A percentile compares a stretch with the other conserved stretches of the same genome.
phyloP scores from a whole-genome alignment of 2,888 invertebrate species.

The Hemithea aestivaria region DNA sequence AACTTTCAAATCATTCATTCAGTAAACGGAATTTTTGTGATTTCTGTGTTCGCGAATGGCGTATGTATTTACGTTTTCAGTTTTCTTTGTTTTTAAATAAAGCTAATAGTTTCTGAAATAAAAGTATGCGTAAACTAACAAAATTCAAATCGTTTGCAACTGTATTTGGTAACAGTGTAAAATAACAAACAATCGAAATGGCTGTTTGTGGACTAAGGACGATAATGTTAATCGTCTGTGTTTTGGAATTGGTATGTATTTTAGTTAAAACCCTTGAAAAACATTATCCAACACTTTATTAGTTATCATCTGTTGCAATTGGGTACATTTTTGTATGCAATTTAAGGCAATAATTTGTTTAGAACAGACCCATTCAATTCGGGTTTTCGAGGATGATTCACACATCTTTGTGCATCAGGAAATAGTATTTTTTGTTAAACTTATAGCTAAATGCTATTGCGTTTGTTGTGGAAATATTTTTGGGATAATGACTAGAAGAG shows the following conservation, averaged over 20 bases:
- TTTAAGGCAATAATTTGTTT: too few species aligned
- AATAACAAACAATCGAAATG: conserved; percentile 43
- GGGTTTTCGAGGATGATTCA: too few species aligned
- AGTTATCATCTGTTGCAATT: too few species aligned
- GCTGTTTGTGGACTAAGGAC: conserved; percentile 71
- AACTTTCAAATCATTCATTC: not conserved
- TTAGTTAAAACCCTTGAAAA: conserved; percentile 6
- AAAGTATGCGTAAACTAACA: conserved; percentile 20
- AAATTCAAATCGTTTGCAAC: conserved; percentile 4
- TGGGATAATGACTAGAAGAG: too few species aligned
- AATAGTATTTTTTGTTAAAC: too few species aligned
- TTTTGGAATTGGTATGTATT: conserved; percentile 65
- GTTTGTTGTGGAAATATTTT: too few species aligned
- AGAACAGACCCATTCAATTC: too few species aligned
- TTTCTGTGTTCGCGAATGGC: not conserved
- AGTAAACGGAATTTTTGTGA: not conserved
- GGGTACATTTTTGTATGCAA: too few species aligned
- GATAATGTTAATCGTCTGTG: conserved; percentile 67
- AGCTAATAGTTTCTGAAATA: conserved; percentile 14
- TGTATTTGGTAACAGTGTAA: conserved; percentile 8
- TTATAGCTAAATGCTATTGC: too few species aligned
- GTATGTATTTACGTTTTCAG: not conserved
- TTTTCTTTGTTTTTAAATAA: conserved; percentile 5
- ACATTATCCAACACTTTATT: too few species aligned
- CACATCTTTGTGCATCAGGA: conserved; percentile 2